These are phyloP conservation scores for Cavia aperea DNA, from an alignment of 2,113 vertebrate genomes.

Conservation along the genomic window DNA sequence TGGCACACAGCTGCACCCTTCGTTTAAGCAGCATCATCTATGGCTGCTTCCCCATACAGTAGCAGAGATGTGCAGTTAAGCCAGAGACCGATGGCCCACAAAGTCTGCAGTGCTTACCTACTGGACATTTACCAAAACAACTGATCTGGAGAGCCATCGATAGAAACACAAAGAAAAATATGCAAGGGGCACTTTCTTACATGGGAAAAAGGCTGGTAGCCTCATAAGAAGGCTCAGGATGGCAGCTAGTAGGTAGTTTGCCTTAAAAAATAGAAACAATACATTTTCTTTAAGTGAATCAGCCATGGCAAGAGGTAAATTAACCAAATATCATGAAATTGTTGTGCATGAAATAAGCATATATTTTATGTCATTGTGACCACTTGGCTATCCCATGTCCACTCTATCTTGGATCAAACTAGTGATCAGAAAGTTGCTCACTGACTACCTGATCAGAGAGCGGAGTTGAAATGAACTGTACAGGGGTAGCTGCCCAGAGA, in stretches of 20 bases:
- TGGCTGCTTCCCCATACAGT: neutral
- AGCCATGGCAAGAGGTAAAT: neutral
- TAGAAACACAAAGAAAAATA: neutral
- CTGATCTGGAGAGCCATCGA: neutral
- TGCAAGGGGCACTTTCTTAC: neutral
- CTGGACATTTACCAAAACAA: neutral
- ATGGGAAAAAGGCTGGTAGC: neutral
- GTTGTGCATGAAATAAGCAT: neutral
- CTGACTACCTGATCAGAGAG: neutral
- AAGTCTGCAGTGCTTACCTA: neutral
- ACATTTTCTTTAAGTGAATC: neutral
- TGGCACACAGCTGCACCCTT: neutral
- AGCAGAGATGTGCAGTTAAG: neutral
- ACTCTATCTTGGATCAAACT: neutral
- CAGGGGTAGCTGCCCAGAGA: neutral
- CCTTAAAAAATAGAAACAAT: neutral
- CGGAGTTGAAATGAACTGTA: neutral
- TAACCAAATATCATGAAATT: neutral
- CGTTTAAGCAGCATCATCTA: neutral
- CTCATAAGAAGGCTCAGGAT: neutral
- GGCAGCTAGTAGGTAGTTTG: neutral
- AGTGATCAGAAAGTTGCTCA: neutral
- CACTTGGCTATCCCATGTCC: neutral
- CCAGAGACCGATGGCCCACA: neutral
- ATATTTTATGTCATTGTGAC: neutral